Conservation (phyloP, 2,797 vertebrate species). For the Dermochelys coriacea region DNA sequence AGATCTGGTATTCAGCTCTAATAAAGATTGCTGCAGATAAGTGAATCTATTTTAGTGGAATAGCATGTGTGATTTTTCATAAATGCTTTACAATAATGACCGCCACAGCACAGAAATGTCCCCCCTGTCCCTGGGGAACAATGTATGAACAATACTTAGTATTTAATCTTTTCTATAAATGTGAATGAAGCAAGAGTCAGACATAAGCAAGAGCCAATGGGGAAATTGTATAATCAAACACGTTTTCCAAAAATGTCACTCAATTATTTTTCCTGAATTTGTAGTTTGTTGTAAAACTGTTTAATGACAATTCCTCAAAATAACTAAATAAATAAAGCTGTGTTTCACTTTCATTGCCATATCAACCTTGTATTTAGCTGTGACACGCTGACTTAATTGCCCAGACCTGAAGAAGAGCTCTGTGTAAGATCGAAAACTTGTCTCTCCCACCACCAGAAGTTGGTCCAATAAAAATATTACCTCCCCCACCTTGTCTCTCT, state of each 20-base stretch:
- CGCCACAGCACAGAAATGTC: conserved; percentile 29
- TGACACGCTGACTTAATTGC: neutral
- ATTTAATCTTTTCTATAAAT: conserved; percentile 62
- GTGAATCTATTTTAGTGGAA: conserved; percentile 36
- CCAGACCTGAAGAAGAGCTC: neutral
- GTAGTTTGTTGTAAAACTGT: neutral
- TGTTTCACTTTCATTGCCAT: conserved; percentile 7
- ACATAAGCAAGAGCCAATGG: conserved; percentile 33
- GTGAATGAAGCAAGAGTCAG: conserved; percentile 23
- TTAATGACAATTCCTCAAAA: neutral
- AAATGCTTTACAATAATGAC: conserved; percentile 57
- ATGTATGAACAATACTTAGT: neutral
- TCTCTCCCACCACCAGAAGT: neutral
- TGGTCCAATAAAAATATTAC: neutral
- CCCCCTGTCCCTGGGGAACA: conserved; percentile 39
- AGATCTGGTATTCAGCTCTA: conserved; percentile 17
- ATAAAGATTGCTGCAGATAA: conserved; percentile 40
- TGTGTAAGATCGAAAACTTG: neutral
- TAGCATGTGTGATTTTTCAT: conserved; percentile 56
- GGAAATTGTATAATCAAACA: neutral
- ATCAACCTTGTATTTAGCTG: neutral
- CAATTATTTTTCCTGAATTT: neutral
- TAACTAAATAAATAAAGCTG: neutral
- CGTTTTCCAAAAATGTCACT: neutral
- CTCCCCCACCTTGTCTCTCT: neutral